phyloP scores from a whole-genome alignment of 2,797 vertebrate species.

The Lutjanus campechanus region DNA sequence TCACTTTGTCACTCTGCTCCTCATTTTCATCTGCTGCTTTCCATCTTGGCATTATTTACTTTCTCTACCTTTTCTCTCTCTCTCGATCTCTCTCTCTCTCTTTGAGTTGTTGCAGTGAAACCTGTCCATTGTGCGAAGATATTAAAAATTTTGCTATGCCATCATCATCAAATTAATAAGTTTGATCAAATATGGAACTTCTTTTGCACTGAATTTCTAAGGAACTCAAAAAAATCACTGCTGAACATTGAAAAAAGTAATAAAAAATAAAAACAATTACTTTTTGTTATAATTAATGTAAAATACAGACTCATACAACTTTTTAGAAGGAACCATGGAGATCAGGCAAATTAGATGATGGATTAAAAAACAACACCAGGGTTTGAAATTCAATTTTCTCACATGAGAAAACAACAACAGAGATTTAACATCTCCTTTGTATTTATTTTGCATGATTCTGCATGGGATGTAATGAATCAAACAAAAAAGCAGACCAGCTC shows the following conservation, averaged over 20 bases:
- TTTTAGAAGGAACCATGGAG: not conserved
- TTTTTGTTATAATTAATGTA: not conserved
- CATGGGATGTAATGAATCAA: not conserved
- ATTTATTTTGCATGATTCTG: not conserved
- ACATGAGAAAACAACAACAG: not conserved
- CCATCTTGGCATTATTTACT: not conserved
- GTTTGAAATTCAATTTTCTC: not conserved
- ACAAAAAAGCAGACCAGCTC: not conserved
- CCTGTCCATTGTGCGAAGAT: not conserved
- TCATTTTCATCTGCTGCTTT: not conserved
- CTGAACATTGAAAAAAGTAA: too few species aligned
- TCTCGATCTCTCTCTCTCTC: not conserved
- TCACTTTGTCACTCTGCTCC: slow-evolving; percentile 26
- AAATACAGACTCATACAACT: not conserved
- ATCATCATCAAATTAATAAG: not conserved
- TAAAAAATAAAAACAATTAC: not conserved
- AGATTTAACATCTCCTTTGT: not conserved
- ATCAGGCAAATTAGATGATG: not conserved
- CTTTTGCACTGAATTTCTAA: not conserved
- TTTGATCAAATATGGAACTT: not conserved
- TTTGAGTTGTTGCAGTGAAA: not conserved
- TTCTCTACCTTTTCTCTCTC: not conserved
- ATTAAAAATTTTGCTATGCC: not conserved
- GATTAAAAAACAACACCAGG: not conserved
- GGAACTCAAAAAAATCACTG: not conserved